These are phyloP conservation scores for Vespertilio murinus DNA, from an alignment of 2,797 vertebrate species.

Conservation along the genomic window DNA sequence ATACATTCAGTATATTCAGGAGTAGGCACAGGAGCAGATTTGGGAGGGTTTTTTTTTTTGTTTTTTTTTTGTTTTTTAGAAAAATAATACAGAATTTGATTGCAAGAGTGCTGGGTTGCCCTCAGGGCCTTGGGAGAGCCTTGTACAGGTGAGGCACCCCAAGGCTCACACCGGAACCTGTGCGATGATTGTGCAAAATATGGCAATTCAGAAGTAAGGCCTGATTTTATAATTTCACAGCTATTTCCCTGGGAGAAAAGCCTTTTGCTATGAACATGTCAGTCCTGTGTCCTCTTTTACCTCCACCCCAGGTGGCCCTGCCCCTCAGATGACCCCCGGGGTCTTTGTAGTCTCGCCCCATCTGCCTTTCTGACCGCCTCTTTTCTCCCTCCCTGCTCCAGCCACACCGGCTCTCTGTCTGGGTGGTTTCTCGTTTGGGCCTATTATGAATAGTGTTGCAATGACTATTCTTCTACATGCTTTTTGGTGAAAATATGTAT, in stretches of 20 bases:
- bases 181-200: not conserved
- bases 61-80: not conserved
- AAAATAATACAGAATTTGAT: not conserved
- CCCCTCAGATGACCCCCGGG: too few relatives aligned
- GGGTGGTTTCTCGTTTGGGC: not conserved
- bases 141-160: not conserved
- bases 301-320: not conserved
- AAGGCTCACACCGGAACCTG: not conserved
- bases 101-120: not conserved
- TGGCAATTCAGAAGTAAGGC: not conserved
- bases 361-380: not conserved
- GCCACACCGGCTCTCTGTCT: not conserved
- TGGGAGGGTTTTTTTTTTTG: not conserved
- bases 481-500: slow-evolving; percentile 27
- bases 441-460: not conserved
- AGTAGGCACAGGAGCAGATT: not conserved
- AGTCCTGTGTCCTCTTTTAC: not conserved
- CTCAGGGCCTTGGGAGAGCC: not conserved
- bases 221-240: not conserved
- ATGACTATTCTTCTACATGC: not conserved
- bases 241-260: not conserved
- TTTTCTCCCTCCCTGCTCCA: not conserved
- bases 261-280: not conserved
- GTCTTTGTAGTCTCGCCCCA: not conserved
- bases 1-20: not conserved